Evolutionary conservation across 2,113 vertebrate genomes (phyloP), one percentile per base, ranked within the genome.

Genomic region (Callithrix jacchus): DNA sequence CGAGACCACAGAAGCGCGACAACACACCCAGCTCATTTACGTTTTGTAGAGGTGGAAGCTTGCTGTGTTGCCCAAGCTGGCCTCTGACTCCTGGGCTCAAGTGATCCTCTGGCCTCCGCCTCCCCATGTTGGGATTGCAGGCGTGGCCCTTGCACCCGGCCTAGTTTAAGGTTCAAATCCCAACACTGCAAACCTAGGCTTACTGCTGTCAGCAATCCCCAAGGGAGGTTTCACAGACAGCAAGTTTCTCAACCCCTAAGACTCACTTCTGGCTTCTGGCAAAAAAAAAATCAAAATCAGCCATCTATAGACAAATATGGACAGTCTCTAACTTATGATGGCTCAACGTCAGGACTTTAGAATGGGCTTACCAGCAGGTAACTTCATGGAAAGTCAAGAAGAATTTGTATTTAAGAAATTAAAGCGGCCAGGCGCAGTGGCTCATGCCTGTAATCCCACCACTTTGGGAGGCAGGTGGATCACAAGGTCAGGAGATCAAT

Each of bases 111-210:
- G 12, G 27, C 12, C 61, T 64, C 5, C 5, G 61, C 30, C 27
- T 64, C 61, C 61, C 61, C 27, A 30, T 11, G 61, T 30, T 64
- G 27, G 27, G 12, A 64, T 5, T 30, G 61, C 61, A 64, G 61
- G 27, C 61, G 12, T 32, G 27, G 27, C 61, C 23, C 58, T 9
- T 0, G 10, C 23, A 2, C 58, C 23, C 9, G 23, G 58, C 23
- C 58, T 14, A 5, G 6, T 64, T 14, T 64, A 64, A 37, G 21
- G 27, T 21, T 80, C n/a, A 1, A 12, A 74, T 1, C 18, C 20
- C 4, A 2, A 13, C 4, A 9, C 0, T 5, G 0, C 20, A 11
- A 23, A 49, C 10, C 4, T 10, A 40, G 42, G 27, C 64, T 9
- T 11, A 23, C 2, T 25, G 4, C 3, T 37, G 30, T 87, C 37